Evolutionary conservation across 1,140 invertebrate genomes (phyloP).

Genomic region (Ridgeia piscesae): DNA sequence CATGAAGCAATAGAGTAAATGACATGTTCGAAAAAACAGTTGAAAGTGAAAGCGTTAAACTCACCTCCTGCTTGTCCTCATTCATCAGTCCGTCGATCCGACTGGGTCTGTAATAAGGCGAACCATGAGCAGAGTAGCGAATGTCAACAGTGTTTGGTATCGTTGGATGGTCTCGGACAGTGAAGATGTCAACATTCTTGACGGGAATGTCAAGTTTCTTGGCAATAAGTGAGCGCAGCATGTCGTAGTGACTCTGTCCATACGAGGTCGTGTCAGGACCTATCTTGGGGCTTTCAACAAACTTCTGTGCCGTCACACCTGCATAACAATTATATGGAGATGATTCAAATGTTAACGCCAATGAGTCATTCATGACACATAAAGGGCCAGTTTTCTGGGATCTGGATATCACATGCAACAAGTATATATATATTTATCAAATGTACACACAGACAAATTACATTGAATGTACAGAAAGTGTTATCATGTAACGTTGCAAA

Average conservation of each 20-base stretch:
- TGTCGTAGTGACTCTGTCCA: conserved; percentile 88
- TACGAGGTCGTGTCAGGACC: conserved; percentile 65
- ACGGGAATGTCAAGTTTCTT: conserved; percentile 76
- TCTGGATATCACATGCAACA: too few relatives aligned
- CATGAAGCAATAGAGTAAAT: too few relatives aligned
- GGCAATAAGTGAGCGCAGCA: conserved; percentile 82
- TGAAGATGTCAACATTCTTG: conserved; percentile 93
- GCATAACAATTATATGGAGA: conserved; percentile 35
- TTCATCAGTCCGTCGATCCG: conserved; percentile 89
- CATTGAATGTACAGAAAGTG: too few relatives aligned
- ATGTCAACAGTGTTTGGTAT: conserved; percentile 66
- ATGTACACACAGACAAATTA: too few relatives aligned
- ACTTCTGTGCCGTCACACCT: conserved; percentile 94
- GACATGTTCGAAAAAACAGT: too few relatives aligned
- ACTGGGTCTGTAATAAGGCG: conserved; percentile 92
- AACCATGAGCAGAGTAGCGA: conserved; percentile 91
- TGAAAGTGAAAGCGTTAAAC: too few relatives aligned
- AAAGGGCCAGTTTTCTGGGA: too few relatives aligned
- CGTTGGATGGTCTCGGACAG: conserved; percentile 69
- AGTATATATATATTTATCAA: too few relatives aligned
- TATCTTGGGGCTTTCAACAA: conserved; percentile 64
- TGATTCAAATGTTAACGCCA: neutral
- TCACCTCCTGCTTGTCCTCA: conserved; percentile 88
- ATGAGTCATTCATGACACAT: neutral
- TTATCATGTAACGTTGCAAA: too few relatives aligned